A percentile compares a stretch with the other conserved stretches of the same genome.
Evolutionary conservation across 2,888 invertebrate species (phyloP).

Genomic region (Pachliopta kotzebuea): DNA sequence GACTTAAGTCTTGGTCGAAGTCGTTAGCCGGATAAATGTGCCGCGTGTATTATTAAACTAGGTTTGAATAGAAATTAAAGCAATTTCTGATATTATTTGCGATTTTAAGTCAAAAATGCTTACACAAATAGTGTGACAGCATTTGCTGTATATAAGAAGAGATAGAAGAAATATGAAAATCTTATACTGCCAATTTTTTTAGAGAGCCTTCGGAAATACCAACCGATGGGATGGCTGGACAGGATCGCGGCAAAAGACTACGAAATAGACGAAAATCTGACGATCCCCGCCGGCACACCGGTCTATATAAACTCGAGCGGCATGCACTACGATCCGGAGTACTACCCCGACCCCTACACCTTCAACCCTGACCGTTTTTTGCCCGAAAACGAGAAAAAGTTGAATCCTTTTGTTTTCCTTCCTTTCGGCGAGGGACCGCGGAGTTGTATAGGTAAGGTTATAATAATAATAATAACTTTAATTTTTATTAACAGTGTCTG

Average conservation of each 20-base stretch:
- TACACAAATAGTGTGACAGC: too few species aligned
- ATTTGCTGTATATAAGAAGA: too few species aligned
- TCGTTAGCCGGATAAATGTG: too few species aligned
- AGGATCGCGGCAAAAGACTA: slow-evolving; percentile 31
- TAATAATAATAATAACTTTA: too few species aligned
- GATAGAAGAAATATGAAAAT: too few species aligned
- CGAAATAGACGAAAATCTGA: slow-evolving; percentile 33
- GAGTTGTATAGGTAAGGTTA: slow-evolving; percentile 73
- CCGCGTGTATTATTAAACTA: too few species aligned
- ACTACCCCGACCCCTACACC: slow-evolving; percentile 30
- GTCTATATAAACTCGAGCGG: slow-evolving; percentile 33
- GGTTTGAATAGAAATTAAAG: too few species aligned
- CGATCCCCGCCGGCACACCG: slow-evolving; percentile 31
- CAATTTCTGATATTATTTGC: too few species aligned
- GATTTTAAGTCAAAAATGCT: too few species aligned
- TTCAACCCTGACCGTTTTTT: slow-evolving; percentile 34
- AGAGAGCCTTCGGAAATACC: slow-evolving; percentile 31
- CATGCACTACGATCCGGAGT: slow-evolving; percentile 32
- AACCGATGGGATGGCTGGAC: slow-evolving; percentile 34
- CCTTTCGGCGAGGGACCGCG: slow-evolving; percentile 47
- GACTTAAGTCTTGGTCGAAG: too few species aligned
- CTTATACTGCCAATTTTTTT: neutral
- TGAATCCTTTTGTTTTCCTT: slow-evolving; percentile 31
- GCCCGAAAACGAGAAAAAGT: slow-evolving; percentile 26
- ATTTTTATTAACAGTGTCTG: too few species aligned